These are phyloP conservation scores for Acipenser transmontanus DNA, from an alignment of 2,797 vertebrate species.

Conservation along the genomic window DNA sequence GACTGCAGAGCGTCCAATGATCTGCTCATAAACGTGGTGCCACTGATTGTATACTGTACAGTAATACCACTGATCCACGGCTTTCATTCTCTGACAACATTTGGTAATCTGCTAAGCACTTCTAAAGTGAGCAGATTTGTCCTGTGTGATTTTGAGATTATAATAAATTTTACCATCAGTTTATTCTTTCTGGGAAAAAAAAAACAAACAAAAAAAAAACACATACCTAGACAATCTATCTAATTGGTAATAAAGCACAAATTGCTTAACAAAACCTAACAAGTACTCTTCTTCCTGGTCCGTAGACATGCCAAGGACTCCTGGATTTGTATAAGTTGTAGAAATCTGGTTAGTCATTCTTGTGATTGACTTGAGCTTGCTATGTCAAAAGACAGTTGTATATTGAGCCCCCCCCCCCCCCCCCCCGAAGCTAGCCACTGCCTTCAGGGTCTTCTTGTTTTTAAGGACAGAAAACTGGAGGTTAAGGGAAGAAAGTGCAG, in stretches of 20 bases:
- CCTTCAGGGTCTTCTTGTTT: constrained; percentile 42
- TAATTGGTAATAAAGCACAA: constrained; percentile 34
- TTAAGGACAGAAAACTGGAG: constrained; percentile 31
- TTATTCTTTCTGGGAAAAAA: constrained; percentile 55
- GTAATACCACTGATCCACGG: neutral
- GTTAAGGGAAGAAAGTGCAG: constrained; percentile 2
- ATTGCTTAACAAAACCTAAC: too few species aligned
- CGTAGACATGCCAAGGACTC: too few species aligned
- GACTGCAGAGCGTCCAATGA: too few species aligned
- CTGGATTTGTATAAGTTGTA: too few species aligned
- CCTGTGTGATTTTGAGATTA: constrained; percentile 51
- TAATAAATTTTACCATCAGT: constrained; percentile 71
- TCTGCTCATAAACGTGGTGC: neutral
- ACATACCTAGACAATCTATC: constrained; percentile 58
- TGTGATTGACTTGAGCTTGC: too few species aligned
- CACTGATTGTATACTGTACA: neutral
- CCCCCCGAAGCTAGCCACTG: neutral
- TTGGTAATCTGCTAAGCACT: neutral
- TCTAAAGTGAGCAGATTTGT: constrained; percentile 40
- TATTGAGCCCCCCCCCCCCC: too few species aligned
- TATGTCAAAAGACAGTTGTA: too few species aligned
- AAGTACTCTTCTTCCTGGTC: too few species aligned
- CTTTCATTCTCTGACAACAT: neutral
- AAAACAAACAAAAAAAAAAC: constrained; percentile 45
- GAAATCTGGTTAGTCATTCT: too few species aligned